phyloP scores from a whole-genome alignment of 64 coral and sea anemone species.

The Pachyseris speciosa region DNA sequence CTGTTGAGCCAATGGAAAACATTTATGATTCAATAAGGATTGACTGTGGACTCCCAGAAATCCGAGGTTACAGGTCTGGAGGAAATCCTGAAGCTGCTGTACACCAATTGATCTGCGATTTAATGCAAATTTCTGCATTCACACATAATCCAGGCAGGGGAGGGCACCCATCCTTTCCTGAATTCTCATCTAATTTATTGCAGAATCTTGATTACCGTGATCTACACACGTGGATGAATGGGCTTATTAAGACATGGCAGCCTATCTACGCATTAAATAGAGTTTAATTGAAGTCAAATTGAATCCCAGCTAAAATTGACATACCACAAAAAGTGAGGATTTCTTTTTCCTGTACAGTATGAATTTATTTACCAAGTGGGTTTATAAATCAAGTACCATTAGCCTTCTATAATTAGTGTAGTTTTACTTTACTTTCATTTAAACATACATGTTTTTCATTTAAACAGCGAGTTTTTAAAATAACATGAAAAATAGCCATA shows the following conservation, averaged over 20 bases:
- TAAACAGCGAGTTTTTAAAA: too few relatives aligned
- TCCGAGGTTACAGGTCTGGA: not conserved
- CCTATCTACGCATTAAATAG: not conserved
- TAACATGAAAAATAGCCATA: too few relatives aligned
- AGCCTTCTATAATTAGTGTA: too few relatives aligned
- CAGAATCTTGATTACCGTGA: constrained; percentile 27
- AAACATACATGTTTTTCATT: too few relatives aligned
- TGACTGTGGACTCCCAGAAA: constrained; percentile 18
- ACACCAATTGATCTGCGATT: not conserved
- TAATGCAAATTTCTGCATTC: constrained; percentile 16
- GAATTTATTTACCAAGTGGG: not conserved
- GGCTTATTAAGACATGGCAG: not conserved
- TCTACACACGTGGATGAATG: constrained; percentile 48
- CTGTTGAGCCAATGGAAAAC: constrained; percentile 9
- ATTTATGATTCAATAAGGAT: not conserved
- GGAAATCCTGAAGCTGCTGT: not conserved
- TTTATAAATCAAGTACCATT: too few relatives aligned
- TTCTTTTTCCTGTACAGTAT: too few relatives aligned
- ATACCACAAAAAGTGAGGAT: too few relatives aligned
- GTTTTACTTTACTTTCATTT: too few relatives aligned
- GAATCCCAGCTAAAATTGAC: too few relatives aligned
- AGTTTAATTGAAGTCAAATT: too few relatives aligned
- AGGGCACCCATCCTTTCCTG: constrained; percentile 59
- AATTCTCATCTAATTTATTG: constrained; percentile 7
- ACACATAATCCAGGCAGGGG: not conserved